These are phyloP conservation scores for Aporophyla nigra DNA, from an alignment of 2,888 invertebrate species.

Conservation along the genomic window DNA sequence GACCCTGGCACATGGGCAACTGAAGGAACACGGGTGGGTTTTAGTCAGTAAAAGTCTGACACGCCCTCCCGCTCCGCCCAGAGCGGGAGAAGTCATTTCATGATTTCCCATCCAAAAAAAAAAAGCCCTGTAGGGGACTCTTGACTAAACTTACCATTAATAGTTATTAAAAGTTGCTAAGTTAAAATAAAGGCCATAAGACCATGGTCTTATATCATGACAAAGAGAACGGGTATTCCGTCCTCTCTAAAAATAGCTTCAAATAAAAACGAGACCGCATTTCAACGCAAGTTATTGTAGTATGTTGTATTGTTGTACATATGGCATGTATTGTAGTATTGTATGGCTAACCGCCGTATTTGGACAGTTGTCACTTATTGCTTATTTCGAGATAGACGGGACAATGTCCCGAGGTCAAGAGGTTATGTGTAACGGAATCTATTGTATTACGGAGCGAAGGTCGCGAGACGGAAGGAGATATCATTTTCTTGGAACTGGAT, in stretches of 20 bases:
- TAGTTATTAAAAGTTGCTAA: neutral
- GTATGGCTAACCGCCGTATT: conserved; percentile 29
- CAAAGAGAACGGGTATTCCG: neutral
- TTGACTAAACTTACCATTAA: neutral
- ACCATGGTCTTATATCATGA: no score
- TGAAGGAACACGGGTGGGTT: no score
- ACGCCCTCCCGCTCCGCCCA: no score
- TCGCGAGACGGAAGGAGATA: conserved; percentile 6
- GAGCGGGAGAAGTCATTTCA: no score
- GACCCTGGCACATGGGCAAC: no score
- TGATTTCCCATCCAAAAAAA: no score
- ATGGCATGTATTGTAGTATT: neutral
- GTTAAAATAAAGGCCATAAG: neutral
- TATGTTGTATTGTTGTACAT: no score
- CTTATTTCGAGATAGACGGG: conserved; percentile 19
- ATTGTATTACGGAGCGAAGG: conserved; percentile 31
- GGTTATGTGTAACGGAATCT: conserved; percentile 31
- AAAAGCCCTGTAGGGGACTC: no score
- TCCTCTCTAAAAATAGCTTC: neutral
- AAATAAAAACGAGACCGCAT: conserved; percentile 10
- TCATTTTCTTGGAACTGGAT: conserved; percentile 29
- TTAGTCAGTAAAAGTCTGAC: no score
- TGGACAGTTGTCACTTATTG: conserved; percentile 36
- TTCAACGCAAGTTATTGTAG: conserved; percentile 6
- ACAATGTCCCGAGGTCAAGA: conserved; percentile 34